Evolutionary conservation across 1,140 invertebrate genomes (phyloP).

Genomic region (Lordiphosa stackelbergi): DNA sequence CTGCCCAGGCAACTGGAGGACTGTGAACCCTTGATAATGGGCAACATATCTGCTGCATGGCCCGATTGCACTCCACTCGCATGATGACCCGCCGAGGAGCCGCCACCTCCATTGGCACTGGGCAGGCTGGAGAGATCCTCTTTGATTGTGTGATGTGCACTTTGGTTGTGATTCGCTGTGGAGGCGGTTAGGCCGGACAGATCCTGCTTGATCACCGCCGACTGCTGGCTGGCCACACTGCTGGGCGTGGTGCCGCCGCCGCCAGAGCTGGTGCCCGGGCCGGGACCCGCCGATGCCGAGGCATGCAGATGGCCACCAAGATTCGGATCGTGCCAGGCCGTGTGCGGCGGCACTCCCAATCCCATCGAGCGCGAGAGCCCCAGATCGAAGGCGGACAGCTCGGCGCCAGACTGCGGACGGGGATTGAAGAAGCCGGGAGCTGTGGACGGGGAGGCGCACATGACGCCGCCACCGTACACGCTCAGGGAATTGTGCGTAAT

Average conservation of each 20-base stretch:
- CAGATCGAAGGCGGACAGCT: conserved; percentile 79
- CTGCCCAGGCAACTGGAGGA: conserved; percentile 65
- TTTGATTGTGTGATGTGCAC: conserved; percentile 69
- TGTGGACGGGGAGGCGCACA: conserved; percentile 77
- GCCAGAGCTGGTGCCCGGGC: conserved; percentile 73
- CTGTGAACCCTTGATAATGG: conserved; percentile 68
- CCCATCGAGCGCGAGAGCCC: conserved; percentile 83
- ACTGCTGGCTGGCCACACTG: conserved; percentile 73
- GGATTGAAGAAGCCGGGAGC: conserved; percentile 77
- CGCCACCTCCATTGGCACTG: conserved; percentile 71
- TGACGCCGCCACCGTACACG: conserved; percentile 77
- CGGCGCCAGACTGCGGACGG: conserved; percentile 75
- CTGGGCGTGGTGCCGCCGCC: conserved; percentile 71
- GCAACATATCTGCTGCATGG: conserved; percentile 77
- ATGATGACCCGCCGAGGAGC: conserved; percentile 63
- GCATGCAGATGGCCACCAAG: conserved; percentile 71
- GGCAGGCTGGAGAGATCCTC: conserved; percentile 77
- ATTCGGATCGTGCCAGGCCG: conserved; percentile 83
- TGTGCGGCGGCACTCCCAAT: conserved; percentile 82
- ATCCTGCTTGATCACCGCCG: conserved; percentile 72
- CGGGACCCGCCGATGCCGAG: conserved; percentile 71
- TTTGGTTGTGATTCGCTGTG: conserved; percentile 60
- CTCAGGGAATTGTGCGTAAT: conserved; percentile 77
- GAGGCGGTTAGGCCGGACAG: conserved; percentile 52
- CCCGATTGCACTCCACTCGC: conserved; percentile 71